These are phyloP conservation scores for Crocodylus rhombifer DNA, from an alignment of 2,797 vertebrate genomes.

Conservation along the genomic window DNA sequence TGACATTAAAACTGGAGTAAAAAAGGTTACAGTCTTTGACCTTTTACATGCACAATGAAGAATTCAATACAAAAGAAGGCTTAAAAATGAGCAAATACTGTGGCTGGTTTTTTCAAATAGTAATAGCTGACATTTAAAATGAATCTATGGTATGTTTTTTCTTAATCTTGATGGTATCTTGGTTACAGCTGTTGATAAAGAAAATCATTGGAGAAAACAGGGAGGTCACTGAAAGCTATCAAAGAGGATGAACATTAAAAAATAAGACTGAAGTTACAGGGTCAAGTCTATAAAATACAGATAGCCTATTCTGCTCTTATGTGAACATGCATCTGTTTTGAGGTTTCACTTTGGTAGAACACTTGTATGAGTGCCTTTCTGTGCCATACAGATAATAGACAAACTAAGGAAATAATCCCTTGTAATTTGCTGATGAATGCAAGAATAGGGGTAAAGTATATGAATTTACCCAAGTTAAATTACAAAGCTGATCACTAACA, in stretches of 20 bases:
- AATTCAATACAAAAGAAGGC: neutral
- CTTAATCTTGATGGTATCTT: neutral
- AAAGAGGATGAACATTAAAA: neutral
- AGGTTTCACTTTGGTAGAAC: neutral
- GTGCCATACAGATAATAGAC: neutral
- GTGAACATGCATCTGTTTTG: neutral
- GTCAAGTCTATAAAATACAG: neutral
- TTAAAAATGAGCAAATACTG: neutral
- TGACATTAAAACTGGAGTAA: slow-evolving; percentile 17
- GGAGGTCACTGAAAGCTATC: neutral
- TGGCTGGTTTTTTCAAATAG: neutral
- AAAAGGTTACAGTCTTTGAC: neutral
- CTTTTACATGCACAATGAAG: neutral
- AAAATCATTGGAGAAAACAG: neutral
- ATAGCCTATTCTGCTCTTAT: neutral
- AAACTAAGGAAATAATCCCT: neutral
- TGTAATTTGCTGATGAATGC: neutral
- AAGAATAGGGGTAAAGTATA: neutral
- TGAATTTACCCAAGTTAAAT: too few relatives aligned
- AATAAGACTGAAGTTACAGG: neutral
- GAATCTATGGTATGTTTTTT: neutral
- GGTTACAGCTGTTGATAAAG: neutral
- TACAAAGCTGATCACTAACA: too few relatives aligned
- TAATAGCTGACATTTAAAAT: neutral
- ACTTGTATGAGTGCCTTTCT: neutral